Evolutionary conservation across 2,113 vertebrate species (phyloP), one percentile per base, ranked within the genome.

Genomic region (Typhlomys cinereus): DNA sequence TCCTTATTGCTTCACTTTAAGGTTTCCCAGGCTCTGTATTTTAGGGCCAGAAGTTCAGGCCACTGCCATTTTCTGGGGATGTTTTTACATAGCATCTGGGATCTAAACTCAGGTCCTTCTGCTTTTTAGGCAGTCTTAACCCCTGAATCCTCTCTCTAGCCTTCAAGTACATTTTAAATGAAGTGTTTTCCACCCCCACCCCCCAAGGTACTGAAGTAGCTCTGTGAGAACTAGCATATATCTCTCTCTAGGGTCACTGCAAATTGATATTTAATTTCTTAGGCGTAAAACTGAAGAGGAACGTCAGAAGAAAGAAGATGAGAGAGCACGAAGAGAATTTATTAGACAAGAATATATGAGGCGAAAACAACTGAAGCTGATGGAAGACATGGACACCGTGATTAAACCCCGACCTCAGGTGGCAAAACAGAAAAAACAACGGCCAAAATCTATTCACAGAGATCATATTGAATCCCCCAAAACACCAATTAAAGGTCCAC

Each of bases 341-440:
- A 99, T 99, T 97, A 99, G 99, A 96, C 99, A 99, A 96, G 99
- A 99, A 76, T 99, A 99, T 88, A 98, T 99, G 97, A 98, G 99
- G 86, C 98, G 99, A 93, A 99, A 99, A 97, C 99, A 99, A 92
- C 97, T 99, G 7, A 99, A 99, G 92, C 98, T 99, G 15, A 99
- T 99, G 99, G 98, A 99, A 95, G 99, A 99, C 92, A 99, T 99
- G 99, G 99, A 99, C 93, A 98, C 97, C 4, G 96, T 99, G 71
- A 99, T 99, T 83, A 99, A 99, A 89, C 98, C 98, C 20, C 98
- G 99, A 7, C 97, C 98, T 5, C 96, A 98, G 7, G 97, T 96
- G 21, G 95, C 98, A 94, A 99, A 98, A 95, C 98, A 98, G 85
- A 99, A 98, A 95, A 99, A 99, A 71, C 98, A 98, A 71, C 98